These are phyloP conservation scores for Iselma pallidipennis DNA, from an alignment of 2,888 invertebrate species.

Conservation along the genomic window DNA sequence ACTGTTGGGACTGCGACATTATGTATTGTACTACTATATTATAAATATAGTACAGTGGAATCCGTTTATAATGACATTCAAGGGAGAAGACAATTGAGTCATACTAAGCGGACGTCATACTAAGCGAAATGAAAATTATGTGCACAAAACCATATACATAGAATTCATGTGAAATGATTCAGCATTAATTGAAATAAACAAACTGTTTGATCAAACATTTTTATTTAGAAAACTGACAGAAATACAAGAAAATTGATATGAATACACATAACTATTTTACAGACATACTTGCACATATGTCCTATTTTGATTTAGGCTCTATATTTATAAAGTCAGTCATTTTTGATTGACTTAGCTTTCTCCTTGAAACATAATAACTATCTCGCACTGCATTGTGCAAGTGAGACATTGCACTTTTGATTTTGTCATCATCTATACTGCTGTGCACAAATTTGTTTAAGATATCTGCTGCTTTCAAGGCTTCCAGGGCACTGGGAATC, in stretches of 20 bases:
- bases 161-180: neutral
- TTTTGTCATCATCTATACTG: constrained; percentile 19
- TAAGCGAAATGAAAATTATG: no score
- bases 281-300: no score
- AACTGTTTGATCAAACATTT: neutral
- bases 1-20: no score
- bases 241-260: no score
- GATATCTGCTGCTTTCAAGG: constrained; percentile 17
- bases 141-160: neutral
- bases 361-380: constrained; percentile 8
- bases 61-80: neutral
- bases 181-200: no score
- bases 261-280: no score
- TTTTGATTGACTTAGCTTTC: constrained; percentile 6
- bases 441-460: constrained; percentile 17
- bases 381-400: constrained; percentile 10
- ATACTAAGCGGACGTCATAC: no score
- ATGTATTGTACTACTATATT: no score
- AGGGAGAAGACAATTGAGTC: neutral
- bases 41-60: neutral
- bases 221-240: neutral
- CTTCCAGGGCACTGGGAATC: constrained; percentile 24
- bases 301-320: no score
- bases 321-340: neutral
- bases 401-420: constrained; percentile 13